These are phyloP conservation scores for Agrotis clavis DNA, from an alignment of 2,888 invertebrate species.

Conservation along the genomic window DNA sequence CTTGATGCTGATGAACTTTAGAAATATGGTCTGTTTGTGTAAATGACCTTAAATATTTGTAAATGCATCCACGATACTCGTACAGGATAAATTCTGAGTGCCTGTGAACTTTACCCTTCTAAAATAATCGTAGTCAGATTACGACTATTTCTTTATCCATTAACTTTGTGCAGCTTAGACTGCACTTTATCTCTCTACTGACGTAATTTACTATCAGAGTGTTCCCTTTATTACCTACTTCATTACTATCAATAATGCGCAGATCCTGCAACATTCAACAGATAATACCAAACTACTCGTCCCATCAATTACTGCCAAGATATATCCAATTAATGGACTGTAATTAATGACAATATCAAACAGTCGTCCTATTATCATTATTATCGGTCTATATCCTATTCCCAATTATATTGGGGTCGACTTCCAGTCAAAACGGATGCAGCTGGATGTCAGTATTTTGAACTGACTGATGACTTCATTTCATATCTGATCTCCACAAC, in stretches of 20 bases:
- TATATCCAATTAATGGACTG: constrained; percentile 40
- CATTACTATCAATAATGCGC: neutral
- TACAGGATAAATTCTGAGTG: too few species aligned
- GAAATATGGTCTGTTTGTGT: too few species aligned
- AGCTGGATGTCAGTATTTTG: neutral
- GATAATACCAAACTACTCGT: constrained; percentile 17
- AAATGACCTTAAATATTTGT: too few species aligned
- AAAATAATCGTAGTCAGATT: neutral
- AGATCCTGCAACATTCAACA: constrained; percentile 4
- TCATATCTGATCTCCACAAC: neutral
- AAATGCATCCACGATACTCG: too few species aligned
- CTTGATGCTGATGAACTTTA: too few species aligned
- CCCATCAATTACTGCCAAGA: constrained; percentile 14
- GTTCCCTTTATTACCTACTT: constrained; percentile 8
- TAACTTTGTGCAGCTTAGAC: neutral
- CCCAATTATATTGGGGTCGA: neutral
- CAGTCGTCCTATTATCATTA: constrained; percentile 15
- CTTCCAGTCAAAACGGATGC: neutral
- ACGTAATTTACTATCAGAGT: constrained; percentile 9
- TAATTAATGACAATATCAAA: constrained; percentile 42
- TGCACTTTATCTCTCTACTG: neutral
- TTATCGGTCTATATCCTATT: neutral
- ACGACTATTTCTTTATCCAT: neutral
- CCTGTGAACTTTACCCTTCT: neutral
- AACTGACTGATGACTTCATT: neutral